These are phyloP conservation scores for Sturnus vulgaris DNA, from an alignment of 2,113 vertebrate genomes.

Conservation along the genomic window DNA sequence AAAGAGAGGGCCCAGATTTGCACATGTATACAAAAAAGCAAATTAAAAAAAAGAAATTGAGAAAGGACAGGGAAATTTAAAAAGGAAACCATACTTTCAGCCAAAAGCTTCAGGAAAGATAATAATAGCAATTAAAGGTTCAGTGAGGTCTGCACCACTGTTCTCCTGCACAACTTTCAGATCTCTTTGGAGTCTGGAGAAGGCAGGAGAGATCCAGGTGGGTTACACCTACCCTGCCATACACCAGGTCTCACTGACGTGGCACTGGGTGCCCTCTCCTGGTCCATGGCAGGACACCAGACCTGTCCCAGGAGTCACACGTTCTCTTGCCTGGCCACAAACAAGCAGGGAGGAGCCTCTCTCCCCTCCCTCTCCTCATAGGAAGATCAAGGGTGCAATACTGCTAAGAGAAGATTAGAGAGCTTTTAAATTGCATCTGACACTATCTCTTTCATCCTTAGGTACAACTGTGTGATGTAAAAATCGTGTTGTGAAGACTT, in stretches of 20 bases:
- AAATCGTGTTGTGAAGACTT: neutral
- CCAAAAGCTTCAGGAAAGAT: neutral
- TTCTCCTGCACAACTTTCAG: neutral
- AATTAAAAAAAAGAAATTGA: neutral
- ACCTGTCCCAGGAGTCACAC: neutral
- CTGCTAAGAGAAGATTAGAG: neutral
- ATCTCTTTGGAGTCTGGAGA: neutral
- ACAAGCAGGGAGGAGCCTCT: neutral
- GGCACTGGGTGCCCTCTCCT: neutral
- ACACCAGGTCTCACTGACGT: rapidly evolving
- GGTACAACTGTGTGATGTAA: neutral
- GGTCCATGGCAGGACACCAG: neutral
- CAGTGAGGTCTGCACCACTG: neutral
- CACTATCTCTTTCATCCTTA: neutral
- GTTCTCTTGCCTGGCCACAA: neutral
- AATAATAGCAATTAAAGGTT: neutral
- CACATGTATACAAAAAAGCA: neutral
- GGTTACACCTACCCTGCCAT: neutral
- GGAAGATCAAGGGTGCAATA: neutral
- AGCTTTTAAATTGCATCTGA: neutral
- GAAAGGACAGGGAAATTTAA: neutral
- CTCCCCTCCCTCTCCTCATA: neutral
- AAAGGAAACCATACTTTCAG: neutral
- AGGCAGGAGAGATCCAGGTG: neutral
- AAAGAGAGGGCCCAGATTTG: neutral